phyloP scores from a whole-genome alignment of 1,140 invertebrate genomes.

The Drosophila equinoxialis region DNA sequence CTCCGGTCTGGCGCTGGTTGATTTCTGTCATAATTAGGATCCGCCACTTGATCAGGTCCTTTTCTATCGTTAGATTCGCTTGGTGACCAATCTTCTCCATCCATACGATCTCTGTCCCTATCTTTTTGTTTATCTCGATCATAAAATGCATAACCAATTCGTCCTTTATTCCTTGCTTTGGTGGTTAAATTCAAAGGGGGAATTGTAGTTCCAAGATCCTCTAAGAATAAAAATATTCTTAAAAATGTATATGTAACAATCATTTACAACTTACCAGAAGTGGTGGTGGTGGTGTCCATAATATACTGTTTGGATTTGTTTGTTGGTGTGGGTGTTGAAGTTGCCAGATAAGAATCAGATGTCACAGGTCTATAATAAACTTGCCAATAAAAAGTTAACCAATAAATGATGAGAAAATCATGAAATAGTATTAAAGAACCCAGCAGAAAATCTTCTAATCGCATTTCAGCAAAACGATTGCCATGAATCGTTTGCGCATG shows the following conservation, averaged over 20 bases:
- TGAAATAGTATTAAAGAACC: slow-evolving; percentile 67
- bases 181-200: no score
- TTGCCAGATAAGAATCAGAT: slow-evolving; percentile 12
- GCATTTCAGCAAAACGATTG: slow-evolving; percentile 66
- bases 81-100: background rate
- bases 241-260: no score
- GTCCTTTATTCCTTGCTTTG: no score
- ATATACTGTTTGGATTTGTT: background rate
- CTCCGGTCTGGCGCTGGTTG: background rate
- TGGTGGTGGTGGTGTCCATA: background rate
- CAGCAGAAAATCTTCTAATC: slow-evolving; percentile 48
- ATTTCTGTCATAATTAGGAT: background rate
- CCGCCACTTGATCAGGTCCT: background rate
- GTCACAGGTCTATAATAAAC: slow-evolving; percentile 14
- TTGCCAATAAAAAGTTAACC: slow-evolving; percentile 68
- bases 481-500: slow-evolving; percentile 66
- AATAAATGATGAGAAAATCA: slow-evolving; percentile 65
- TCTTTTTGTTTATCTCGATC: background rate
- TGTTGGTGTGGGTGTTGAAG: background rate
- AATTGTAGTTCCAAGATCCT: no score
- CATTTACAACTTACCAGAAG: background rate
- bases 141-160: no score
- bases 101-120: background rate
- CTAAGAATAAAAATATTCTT: no score
- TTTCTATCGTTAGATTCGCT: background rate